These are phyloP conservation scores for Glossosoma conforme DNA, from an alignment of 1,140 invertebrate genomes.

Conservation along the genomic window DNA sequence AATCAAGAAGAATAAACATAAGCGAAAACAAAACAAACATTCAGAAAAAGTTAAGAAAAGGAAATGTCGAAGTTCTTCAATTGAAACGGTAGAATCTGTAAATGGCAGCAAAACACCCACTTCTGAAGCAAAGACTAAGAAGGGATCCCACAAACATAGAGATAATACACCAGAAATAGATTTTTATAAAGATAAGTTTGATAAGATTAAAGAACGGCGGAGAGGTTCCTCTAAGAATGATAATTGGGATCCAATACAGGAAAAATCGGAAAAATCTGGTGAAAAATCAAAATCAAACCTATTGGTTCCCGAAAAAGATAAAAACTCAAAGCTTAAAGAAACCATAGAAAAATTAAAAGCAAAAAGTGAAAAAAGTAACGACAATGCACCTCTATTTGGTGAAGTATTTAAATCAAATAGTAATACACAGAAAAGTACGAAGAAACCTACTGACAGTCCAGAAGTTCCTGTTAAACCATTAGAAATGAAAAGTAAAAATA, in stretches of 20 bases:
- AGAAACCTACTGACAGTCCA: slow-evolving; percentile 30
- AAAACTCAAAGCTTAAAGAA: slow-evolving; percentile 54
- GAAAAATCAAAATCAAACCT: slow-evolving; percentile 42
- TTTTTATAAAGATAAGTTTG: slow-evolving; percentile 53
- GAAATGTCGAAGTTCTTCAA: slow-evolving; percentile 30
- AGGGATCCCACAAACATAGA: slow-evolving; percentile 11
- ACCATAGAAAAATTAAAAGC: slow-evolving; percentile 62
- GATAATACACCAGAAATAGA: slow-evolving; percentile 34
- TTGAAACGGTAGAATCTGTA: slow-evolving; percentile 15
- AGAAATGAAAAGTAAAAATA: slow-evolving; percentile 34
- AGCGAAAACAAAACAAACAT: slow-evolving; percentile 51
- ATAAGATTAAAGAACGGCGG: slow-evolving; percentile 61
- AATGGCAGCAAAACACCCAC: slow-evolving; percentile 20
- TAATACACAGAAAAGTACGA: slow-evolving; percentile 33
- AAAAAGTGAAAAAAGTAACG: slow-evolving; percentile 54
- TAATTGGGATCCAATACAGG: slow-evolving; percentile 42
- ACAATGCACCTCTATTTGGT: slow-evolving; percentile 38
- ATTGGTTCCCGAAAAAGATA: slow-evolving; percentile 46
- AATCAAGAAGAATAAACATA: slow-evolving; percentile 45
- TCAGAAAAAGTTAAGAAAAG: slow-evolving; percentile 46
- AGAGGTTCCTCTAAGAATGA: slow-evolving; percentile 50
- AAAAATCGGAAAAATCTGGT: slow-evolving; percentile 35
- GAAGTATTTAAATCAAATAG: slow-evolving; percentile 35
- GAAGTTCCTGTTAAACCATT: too few relatives aligned
- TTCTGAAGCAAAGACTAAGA: slow-evolving; percentile 27